Conservation (phyloP, 2,797 vertebrate genomes). For the Falco biarmicus region DNA sequence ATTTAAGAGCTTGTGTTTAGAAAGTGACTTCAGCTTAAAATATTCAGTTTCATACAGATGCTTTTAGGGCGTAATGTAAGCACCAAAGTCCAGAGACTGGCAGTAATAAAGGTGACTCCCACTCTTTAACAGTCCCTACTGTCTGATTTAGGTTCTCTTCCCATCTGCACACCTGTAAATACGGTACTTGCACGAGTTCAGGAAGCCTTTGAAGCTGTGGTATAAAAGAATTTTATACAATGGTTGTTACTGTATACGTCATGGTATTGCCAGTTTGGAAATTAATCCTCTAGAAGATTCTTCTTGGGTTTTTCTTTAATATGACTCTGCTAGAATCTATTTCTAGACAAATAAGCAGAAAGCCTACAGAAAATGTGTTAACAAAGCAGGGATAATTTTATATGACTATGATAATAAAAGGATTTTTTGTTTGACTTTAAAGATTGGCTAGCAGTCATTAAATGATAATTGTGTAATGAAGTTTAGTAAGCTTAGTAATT, state of each 20-base stretch:
- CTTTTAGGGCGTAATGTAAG: not conserved
- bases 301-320: not conserved
- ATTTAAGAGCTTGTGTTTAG: not conserved
- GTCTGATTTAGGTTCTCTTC: not conserved
- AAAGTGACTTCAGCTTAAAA: not conserved
- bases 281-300: not conserved
- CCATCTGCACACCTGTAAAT: not conserved
- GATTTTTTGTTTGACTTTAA: not conserved
- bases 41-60: not conserved
- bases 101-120: not conserved
- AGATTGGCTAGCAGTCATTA: conserved; percentile 8
- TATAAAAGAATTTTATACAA: not conserved
- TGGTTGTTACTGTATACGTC: not conserved
- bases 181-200: not conserved
- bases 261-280: not conserved
- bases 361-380: conserved; percentile 3
- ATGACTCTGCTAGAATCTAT: not conserved
- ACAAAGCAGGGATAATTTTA: conserved; percentile 20
- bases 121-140: not conserved
- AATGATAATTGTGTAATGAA: conserved; percentile 43
- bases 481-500: not conserved
- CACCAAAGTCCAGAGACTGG: not conserved
- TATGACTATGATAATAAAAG: not conserved
- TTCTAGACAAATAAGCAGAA: conserved; percentile 14
- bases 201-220: not conserved